Evolutionary conservation across 2,113 vertebrate genomes (phyloP), one percentile per base, ranked within the genome.

Genomic region (Lepus americanus): DNA sequence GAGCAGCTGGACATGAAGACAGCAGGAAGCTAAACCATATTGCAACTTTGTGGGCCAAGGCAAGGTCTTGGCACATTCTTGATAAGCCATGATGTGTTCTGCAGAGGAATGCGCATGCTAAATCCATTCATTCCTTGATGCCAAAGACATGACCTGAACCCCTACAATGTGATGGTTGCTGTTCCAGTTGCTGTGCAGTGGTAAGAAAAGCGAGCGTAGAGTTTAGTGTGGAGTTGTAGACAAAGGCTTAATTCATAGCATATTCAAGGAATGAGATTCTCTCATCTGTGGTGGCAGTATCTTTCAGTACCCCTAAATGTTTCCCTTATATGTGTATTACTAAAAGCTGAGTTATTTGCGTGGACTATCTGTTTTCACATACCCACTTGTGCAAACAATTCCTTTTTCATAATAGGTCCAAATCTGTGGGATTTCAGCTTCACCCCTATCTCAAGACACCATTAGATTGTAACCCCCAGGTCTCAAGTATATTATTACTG

Each of bases 191-290:
- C 9, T 29, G 13, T 91, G 77, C 36, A 61, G 10, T n/a, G 69
- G 13, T 16, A 51, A 86, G 39, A 55, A 91, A 67, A 61, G 44
- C n/a, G 70, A 53, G n/a, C 14, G 13, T 13, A 29, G 59, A 67
- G 14, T 78, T 39, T 64, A 49, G n/a, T 10, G 27, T 72, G 13
- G 39, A 44, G 1, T 39, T 63, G 3, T 13, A 44, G 27, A 69
- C n/a, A 92, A 89, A 84, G 64, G 16, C 27, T 39, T 81, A 20
- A 85, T 83, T 95, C 63, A 23, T 80, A 76, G 36, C 53, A 19
- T n/a, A 51, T n/a, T 73, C 55, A 44, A 70, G 27, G 61, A 86
- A 67, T 55, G 33, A 82, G 19, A 44, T 49, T 61, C 25, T 83
- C 16, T 81, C 16, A 19, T 80, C 63, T 95, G 55, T 53, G 23